phyloP scores from a whole-genome alignment of 2,888 invertebrate species.

The Rhopalosiphum nymphaeae region DNA sequence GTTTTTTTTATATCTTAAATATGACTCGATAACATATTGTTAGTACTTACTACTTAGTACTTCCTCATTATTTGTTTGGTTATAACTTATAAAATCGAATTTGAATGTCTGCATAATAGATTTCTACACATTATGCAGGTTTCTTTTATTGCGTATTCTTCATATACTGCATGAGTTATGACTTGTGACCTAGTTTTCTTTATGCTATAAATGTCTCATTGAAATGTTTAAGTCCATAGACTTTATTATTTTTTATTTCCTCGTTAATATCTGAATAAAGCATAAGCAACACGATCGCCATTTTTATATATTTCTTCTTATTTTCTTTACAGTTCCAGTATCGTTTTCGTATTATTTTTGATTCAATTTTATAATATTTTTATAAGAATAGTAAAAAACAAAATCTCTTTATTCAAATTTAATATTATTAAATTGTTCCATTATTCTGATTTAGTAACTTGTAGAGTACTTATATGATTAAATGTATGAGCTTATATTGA shows the following conservation, averaged over 20 bases:
- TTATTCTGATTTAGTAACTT: not conserved
- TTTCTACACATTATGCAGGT: not conserved
- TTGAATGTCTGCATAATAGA: conserved; percentile 27
- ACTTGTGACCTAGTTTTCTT: conserved; percentile 12
- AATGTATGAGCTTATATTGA: not conserved
- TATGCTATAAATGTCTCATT: not conserved
- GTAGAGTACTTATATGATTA: not conserved
- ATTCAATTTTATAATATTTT: not conserved
- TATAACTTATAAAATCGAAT: conserved; percentile 5
- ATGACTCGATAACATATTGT: not conserved
- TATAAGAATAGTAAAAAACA: not conserved
- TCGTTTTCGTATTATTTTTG: not conserved
- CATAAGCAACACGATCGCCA: not conserved
- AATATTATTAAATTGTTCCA: not conserved
- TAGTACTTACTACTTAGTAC: not conserved
- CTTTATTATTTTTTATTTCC: conserved; percentile 6
- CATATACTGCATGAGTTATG: not conserved
- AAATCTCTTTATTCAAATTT: not conserved
- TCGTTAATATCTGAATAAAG: not conserved
- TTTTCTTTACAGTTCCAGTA: not conserved
- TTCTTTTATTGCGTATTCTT: not conserved
- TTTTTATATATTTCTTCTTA: not conserved
- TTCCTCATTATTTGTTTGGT: not conserved
- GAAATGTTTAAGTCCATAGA: not conserved
- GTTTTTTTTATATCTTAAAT: not conserved